phyloP scores from a whole-genome alignment of 2,797 vertebrate species.

The Mycteria americana region DNA sequence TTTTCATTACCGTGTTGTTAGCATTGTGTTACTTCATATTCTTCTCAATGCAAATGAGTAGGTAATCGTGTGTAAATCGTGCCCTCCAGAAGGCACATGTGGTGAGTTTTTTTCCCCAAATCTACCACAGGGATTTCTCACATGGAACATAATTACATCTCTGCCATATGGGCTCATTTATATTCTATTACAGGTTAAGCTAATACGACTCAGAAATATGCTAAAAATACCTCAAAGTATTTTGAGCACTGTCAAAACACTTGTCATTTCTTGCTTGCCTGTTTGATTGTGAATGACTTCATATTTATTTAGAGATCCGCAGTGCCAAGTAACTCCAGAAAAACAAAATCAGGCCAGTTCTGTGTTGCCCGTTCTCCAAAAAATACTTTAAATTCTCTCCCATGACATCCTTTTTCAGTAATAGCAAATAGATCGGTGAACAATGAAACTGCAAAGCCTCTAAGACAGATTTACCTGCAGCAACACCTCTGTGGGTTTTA shows the following conservation, averaged over 20 bases:
- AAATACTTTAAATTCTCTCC: constrained; percentile 32
- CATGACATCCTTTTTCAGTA: not conserved
- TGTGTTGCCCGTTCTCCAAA: constrained; percentile 40
- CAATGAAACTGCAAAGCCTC: constrained; percentile 47
- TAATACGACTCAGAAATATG: constrained; percentile 80
- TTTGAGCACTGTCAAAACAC: constrained; percentile 76
- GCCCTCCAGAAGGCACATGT: constrained; percentile 78
- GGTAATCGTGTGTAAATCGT: constrained; percentile 79
- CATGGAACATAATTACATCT: constrained; percentile 80
- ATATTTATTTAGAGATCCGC: constrained; percentile 69
- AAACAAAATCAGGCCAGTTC: constrained; percentile 21
- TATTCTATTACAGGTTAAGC: constrained; percentile 86
- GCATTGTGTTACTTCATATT: constrained; percentile 76
- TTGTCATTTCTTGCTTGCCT: constrained; percentile 72
- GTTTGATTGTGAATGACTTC: constrained; percentile 72
- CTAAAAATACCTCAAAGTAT: constrained; percentile 81
- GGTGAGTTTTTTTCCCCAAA: constrained; percentile 68
- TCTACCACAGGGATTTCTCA: constrained; percentile 80
- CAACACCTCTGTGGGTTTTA: constrained; percentile 49
- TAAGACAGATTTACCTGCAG: constrained; percentile 51
- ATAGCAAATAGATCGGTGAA: constrained; percentile 29
- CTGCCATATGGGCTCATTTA: constrained; percentile 85
- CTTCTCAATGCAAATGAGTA: constrained; percentile 79
- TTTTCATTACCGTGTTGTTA: constrained; percentile 76
- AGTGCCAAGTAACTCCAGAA: constrained; percentile 52